These are phyloP conservation scores for Bicyclus anynana DNA, from an alignment of 1,140 invertebrate genomes.

Conservation along the genomic window DNA sequence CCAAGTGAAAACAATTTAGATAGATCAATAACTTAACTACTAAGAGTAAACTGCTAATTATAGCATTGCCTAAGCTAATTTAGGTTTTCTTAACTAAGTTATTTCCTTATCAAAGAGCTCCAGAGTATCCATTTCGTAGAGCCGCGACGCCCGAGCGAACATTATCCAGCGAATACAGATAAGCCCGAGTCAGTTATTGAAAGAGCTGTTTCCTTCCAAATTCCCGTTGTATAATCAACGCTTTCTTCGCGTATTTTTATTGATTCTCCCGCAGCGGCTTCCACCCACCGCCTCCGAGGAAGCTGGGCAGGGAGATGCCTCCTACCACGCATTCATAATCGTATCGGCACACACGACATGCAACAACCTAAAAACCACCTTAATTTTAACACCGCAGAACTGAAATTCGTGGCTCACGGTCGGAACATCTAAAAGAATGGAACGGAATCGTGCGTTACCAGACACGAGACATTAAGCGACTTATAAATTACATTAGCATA, in stretches of 20 bases:
- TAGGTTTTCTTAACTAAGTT: too few relatives aligned
- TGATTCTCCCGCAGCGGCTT: constrained; percentile 57
- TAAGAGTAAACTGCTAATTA: too few relatives aligned
- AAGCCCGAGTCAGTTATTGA: constrained; percentile 44
- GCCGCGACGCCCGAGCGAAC: too few relatives aligned
- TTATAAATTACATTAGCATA: constrained; percentile 78
- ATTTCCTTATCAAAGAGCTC: too few relatives aligned
- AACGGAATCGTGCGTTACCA: constrained; percentile 73
- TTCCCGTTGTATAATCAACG: constrained; percentile 73
- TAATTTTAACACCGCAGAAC: constrained; percentile 44
- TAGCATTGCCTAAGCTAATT: too few relatives aligned
- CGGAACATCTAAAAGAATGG: constrained; percentile 52
- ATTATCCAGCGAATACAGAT: not conserved
- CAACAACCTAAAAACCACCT: constrained; percentile 44
- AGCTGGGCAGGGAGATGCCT: constrained; percentile 68
- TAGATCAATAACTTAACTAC: too few relatives aligned
- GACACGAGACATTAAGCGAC: constrained; percentile 74
- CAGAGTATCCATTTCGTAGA: too few relatives aligned
- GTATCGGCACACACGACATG: constrained; percentile 63
- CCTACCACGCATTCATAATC: constrained; percentile 76
- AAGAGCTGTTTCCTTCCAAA: constrained; percentile 55
- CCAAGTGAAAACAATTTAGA: too few relatives aligned
- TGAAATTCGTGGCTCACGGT: constrained; percentile 26
- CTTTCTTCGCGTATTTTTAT: constrained; percentile 75
- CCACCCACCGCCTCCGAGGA: constrained; percentile 56